Conservation (phyloP, 2,888 invertebrate species). For the Meloe dianella region DNA sequence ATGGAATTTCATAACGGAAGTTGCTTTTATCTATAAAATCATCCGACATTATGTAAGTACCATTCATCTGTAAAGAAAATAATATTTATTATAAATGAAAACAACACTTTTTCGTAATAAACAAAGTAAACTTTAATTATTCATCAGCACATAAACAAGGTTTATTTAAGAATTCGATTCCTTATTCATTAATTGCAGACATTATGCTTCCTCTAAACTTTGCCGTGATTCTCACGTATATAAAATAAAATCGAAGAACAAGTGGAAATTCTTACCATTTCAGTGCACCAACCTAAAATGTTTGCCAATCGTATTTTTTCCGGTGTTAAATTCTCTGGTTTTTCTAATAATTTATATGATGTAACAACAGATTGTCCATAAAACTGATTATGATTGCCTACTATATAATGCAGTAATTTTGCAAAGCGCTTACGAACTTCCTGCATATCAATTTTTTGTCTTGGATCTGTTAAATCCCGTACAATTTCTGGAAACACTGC, state of each 20-base stretch:
- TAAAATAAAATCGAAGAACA: neutral
- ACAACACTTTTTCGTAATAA: too few relatives aligned
- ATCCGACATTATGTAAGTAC: conserved; percentile 83
- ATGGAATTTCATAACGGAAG: conserved; percentile 84
- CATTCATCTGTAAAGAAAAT: conserved; percentile 75
- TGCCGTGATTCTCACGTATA: too few relatives aligned
- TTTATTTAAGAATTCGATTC: too few relatives aligned
- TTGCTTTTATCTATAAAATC: conserved; percentile 90
- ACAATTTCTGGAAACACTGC: conserved; percentile 87
- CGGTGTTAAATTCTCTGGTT: conserved; percentile 71
- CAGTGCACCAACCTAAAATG: conserved; percentile 92
- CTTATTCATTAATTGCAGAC: too few relatives aligned
- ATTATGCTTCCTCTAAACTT: too few relatives aligned
- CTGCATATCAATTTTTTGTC: conserved; percentile 76
- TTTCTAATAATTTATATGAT: conserved; percentile 76
- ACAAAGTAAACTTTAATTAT: too few relatives aligned
- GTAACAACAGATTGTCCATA: conserved; percentile 76
- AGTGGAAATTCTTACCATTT: conserved; percentile 71
- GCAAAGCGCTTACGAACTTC: conserved; percentile 82
- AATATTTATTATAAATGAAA: too few relatives aligned
- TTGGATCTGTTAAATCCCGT: conserved; percentile 80
- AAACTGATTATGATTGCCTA: conserved; percentile 88
- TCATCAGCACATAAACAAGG: too few relatives aligned
- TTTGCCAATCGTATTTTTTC: conserved; percentile 81
- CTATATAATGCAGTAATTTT: conserved; percentile 80